phyloP scores from a whole-genome alignment of 1,140 invertebrate species.

The Heterodera carotae region DNA sequence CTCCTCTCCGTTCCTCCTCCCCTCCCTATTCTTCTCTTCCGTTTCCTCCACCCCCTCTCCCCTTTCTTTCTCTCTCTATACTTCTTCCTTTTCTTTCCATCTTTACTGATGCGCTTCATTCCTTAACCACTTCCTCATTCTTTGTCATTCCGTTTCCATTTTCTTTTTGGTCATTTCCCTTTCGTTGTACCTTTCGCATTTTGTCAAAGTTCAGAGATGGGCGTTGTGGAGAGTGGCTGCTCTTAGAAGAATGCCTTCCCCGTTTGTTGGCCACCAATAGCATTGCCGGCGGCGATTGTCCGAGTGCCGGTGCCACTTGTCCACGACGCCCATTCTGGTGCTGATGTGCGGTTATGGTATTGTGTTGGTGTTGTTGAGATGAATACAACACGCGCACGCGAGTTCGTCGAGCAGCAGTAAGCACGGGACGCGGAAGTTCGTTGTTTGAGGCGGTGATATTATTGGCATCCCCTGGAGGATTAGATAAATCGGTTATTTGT shows the following conservation, averaged over 20 bases:
- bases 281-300: slow-evolving; percentile 49
- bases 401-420: slow-evolving; percentile 41
- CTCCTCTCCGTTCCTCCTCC: too few species aligned
- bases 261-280: slow-evolving; percentile 42
- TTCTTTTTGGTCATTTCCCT: not conserved
- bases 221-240: slow-evolving; percentile 30
- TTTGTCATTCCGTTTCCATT: slow-evolving; percentile 20
- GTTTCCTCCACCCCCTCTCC: too few species aligned
- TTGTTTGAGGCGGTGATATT: not conserved
- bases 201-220: slow-evolving; percentile 54
- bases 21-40: too few species aligned
- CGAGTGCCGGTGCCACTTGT: slow-evolving; percentile 32
- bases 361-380: slow-evolving; percentile 13
- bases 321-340: slow-evolving; percentile 20
- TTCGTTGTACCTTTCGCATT: slow-evolving; percentile 52
- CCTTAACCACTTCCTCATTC: not conserved
- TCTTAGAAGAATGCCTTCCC: slow-evolving; percentile 37
- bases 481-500: not conserved
- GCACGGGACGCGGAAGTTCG: slow-evolving; percentile 29
- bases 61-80: not conserved
- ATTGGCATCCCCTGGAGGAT: not conserved
- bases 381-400: slow-evolving; percentile 51
- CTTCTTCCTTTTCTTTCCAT: too few species aligned
- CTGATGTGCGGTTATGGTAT: not conserved
- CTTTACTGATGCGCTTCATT: slow-evolving; percentile 1